Evolutionary conservation across 1,140 invertebrate species (phyloP).

Genomic region (Temnothorax nylanderi): DNA sequence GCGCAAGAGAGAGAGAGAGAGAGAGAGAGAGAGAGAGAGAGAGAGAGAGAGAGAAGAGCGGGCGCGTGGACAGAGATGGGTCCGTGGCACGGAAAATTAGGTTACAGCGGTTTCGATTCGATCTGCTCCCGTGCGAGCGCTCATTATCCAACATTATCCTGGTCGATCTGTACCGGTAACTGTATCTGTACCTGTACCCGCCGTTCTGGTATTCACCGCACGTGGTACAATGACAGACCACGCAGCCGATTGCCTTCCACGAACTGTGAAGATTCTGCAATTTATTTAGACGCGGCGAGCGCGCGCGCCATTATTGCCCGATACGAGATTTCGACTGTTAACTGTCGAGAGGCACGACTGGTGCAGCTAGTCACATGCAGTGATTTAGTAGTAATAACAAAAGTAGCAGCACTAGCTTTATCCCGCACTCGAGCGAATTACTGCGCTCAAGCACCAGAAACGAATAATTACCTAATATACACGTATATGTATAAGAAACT

Average conservation of each 20-base stretch:
- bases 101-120: constrained; percentile 48
- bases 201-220: background rate
- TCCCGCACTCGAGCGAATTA: background rate
- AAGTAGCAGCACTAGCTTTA: background rate
- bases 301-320: background rate
- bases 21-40: constrained; percentile 7
- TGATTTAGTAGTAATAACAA: background rate
- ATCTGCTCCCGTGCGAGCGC: constrained; percentile 40
- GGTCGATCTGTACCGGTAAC: constrained; percentile 3
- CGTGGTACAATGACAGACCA: constrained; percentile 46
- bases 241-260: constrained; percentile 35
- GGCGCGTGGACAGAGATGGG: background rate
- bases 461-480: background rate
- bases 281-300: constrained; percentile 35
- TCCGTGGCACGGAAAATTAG: constrained; percentile 55
- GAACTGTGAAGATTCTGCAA: constrained; percentile 27
- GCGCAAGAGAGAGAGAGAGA: background rate
- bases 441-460: background rate
- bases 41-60: background rate
- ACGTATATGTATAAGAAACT: background rate
- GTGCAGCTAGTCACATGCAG: background rate
- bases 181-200: background rate
- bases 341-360: constrained; percentile 20
- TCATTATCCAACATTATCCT: constrained; percentile 59
- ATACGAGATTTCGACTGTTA: constrained; percentile 35